Conservation (phyloP, 2,888 invertebrate species). For the Mythimna vitellina region DNA sequence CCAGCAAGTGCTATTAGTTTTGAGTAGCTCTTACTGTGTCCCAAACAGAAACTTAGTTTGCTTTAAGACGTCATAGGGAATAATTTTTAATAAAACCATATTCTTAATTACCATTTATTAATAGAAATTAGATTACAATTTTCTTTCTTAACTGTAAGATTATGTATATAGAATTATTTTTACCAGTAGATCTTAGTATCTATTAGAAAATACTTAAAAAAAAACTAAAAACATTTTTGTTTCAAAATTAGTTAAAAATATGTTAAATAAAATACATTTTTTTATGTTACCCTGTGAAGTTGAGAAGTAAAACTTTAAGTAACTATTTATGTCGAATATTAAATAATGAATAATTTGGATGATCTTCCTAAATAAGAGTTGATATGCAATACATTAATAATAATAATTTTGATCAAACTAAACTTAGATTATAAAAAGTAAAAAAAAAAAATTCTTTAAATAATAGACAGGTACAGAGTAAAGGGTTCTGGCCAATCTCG, state of each 20-base stretch:
- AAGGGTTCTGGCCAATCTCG: background rate
- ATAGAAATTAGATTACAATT: background rate
- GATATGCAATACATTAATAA: constrained; percentile 9
- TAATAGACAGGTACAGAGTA: background rate
- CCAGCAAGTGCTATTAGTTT: background rate
- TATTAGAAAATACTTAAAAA: constrained; percentile 8
- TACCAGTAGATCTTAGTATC: background rate
- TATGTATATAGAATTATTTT: background rate
- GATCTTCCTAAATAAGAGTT: background rate
- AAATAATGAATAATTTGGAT: background rate
- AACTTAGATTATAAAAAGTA: background rate
- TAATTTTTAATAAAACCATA: background rate
- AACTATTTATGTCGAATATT: background rate
- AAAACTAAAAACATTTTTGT: background rate
- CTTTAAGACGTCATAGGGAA: background rate
- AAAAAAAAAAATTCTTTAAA: background rate
- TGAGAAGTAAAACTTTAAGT: constrained; percentile 1
- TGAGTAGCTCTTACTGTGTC: background rate
- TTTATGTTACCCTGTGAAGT: constrained; percentile 26
- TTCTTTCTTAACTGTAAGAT: background rate
- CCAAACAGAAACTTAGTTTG: background rate
- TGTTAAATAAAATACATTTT: background rate
- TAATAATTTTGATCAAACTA: background rate
- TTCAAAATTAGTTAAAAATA: constrained; percentile 6
- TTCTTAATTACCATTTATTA: constrained; percentile 5